Evolutionary conservation across 2,797 vertebrate species (phyloP).

Genomic region (Epinephelus malabaricus): DNA sequence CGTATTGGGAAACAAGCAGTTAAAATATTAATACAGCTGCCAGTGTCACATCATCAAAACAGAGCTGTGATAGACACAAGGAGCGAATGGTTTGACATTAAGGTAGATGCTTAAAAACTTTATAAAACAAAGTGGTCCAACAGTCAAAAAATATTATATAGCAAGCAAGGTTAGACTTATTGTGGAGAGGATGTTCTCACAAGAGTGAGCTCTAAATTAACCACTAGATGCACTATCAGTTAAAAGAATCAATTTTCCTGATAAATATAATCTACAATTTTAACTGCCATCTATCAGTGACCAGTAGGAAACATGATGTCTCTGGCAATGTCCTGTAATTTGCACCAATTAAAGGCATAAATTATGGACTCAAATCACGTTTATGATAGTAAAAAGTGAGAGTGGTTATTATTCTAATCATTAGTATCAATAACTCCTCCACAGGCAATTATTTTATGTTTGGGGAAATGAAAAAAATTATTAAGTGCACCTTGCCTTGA

Average conservation of each 20-base stretch:
- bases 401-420: constrained; percentile 29
- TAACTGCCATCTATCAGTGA: not conserved
- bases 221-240: not conserved
- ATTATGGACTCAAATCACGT: constrained; percentile 1
- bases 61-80: not conserved
- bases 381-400: constrained; percentile 10
- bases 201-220: constrained; percentile 6
- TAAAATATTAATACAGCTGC: not conserved
- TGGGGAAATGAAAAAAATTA: not conserved
- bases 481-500: not conserved
- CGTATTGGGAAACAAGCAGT: too few species aligned
- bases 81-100: not conserved
- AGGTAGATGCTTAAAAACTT: not conserved
- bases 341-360: not conserved
- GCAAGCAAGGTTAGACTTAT: not conserved
- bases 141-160: not conserved
- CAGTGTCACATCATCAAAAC: not conserved
- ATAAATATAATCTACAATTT: constrained; percentile 11
- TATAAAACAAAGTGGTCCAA: not conserved
- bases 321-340: constrained; percentile 9
- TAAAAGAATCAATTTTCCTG: not conserved
- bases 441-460: not conserved
- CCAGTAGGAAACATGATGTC: not conserved
- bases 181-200: not conserved
- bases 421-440: constrained; percentile 11